These are phyloP conservation scores for Synergus laeviventris DNA, from an alignment of 2,888 invertebrate species.

Conservation along the genomic window DNA sequence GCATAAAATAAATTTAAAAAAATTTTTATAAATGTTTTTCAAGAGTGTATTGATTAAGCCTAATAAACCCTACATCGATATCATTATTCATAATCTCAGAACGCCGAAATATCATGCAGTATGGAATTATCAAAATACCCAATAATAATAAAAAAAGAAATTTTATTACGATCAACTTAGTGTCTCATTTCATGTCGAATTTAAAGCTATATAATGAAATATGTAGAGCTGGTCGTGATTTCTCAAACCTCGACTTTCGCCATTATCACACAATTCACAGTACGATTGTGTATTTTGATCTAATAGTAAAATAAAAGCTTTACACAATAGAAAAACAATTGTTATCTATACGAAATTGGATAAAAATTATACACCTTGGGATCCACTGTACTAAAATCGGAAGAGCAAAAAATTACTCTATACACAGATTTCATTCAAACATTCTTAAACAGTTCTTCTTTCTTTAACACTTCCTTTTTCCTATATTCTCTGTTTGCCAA, in stretches of 20 bases:
- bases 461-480: background rate
- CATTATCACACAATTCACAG: background rate
- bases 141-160: background rate
- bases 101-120: background rate
- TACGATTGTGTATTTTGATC: background rate
- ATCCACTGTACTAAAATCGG: no score
- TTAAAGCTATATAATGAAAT: background rate
- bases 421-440: background rate
- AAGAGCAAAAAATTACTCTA: background rate
- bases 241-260: background rate
- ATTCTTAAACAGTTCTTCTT: background rate
- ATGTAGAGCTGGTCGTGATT: background rate
- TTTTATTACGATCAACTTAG: background rate
- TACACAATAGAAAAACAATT: no score
- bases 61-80: no score
- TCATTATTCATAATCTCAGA: no score
- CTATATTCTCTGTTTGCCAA: background rate
- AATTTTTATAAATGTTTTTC: no score
- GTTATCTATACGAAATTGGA: no score
- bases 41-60: no score
- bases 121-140: background rate
- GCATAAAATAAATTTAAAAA: no score
- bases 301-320: background rate
- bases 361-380: no score
- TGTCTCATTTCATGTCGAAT: background rate